Percentiles rank a stretch among this genome's conserved stretches.
Evolutionary conservation across 2,888 invertebrate genomes (phyloP).

Genomic region (Cataglyphis altisquamis): DNA sequence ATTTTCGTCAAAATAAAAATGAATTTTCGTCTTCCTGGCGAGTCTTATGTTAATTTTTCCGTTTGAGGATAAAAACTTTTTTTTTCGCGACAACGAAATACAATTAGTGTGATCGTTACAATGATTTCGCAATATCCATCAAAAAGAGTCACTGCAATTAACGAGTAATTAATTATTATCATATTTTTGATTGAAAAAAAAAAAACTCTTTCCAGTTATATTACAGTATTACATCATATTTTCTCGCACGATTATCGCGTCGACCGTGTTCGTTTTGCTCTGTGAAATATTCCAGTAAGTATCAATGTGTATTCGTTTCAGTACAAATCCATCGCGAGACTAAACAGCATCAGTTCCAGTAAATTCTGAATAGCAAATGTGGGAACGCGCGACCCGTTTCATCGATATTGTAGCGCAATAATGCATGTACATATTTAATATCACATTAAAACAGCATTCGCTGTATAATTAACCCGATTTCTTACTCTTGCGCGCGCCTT

Average conservation of each 20-base stretch:
- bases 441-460: conserved; percentile 24
- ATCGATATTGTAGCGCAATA: conserved; percentile 43
- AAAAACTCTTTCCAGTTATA: background rate
- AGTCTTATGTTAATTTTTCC: conserved; percentile 5
- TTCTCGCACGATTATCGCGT: background rate
- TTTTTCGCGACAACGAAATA: background rate
- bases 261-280: conserved; percentile 9
- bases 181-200: background rate
- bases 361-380: conserved; percentile 52
- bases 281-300: background rate
- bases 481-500: conserved; percentile 18
- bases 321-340: conserved; percentile 31
- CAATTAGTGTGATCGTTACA: background rate
- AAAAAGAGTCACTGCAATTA: background rate
- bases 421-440: conserved; percentile 50
- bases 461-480: conserved; percentile 45
- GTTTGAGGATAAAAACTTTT: background rate
- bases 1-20: conserved; percentile 52
- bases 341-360: conserved; percentile 45
- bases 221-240: background rate
- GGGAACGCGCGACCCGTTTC: conserved; percentile 43
- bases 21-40: background rate
- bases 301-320: conserved; percentile 27
- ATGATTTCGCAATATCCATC: background rate
- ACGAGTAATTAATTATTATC: background rate